Evolutionary conservation across 1,140 invertebrate species (phyloP).

Genomic region (Harpegnathos saltator): DNA sequence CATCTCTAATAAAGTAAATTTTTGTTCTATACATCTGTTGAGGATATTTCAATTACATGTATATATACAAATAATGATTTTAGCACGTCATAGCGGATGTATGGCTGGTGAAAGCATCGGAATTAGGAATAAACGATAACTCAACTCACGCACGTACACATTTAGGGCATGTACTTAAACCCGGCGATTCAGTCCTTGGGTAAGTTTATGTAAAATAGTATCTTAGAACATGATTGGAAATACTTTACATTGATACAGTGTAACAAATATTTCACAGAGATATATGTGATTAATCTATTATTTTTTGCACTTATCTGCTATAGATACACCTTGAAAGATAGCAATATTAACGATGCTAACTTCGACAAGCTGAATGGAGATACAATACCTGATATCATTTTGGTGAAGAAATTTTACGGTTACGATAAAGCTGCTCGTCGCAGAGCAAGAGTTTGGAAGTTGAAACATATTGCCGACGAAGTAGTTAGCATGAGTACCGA

Average conservation of each 20-base stretch:
- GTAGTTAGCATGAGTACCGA: constrained; percentile 89
- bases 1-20: constrained; percentile 91
- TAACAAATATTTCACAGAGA: background rate
- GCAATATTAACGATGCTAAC: constrained; percentile 95
- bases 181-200: constrained; percentile 97
- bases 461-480: constrained; percentile 93
- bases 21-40: constrained; percentile 20
- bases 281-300: background rate
- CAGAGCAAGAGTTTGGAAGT: constrained; percentile 95
- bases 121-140: constrained; percentile 94
- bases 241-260: constrained; percentile 13
- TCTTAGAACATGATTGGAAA: background rate
- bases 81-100: constrained; percentile 96
- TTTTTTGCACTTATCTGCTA: constrained; percentile 68
- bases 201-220: constrained; percentile 79
- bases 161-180: constrained; percentile 96
- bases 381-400: constrained; percentile 94
- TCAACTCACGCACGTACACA: constrained; percentile 96
- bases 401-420: constrained; percentile 97
- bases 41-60: background rate
- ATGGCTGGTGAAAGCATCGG: constrained; percentile 96
- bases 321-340: constrained; percentile 95
- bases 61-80: constrained; percentile 67
- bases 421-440: constrained; percentile 89
- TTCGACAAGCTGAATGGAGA: constrained; percentile 93